Percentiles rank a stretch among this genome's conserved stretches.
phyloP scores from a whole-genome alignment of 2,113 vertebrate species.

The Theropithecus gelada region DNA sequence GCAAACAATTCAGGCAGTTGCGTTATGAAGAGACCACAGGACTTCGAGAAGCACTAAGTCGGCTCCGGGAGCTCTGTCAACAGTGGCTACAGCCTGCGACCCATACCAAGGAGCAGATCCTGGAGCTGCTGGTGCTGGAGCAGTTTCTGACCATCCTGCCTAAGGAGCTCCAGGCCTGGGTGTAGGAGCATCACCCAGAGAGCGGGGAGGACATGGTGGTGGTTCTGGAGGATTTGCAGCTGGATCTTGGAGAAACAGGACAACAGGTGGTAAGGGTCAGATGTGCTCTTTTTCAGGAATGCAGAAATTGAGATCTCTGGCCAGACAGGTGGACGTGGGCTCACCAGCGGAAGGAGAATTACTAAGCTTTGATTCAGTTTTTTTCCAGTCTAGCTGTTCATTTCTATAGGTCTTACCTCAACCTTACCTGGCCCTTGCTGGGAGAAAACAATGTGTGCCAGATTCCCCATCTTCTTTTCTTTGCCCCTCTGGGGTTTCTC shows the following conservation, averaged over 20 bases:
- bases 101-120: slow-evolving; percentile 65
- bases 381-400: background rate
- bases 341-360: background rate
- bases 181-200: background rate
- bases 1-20: slow-evolving; percentile 60
- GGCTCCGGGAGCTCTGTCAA: slow-evolving; percentile 23
- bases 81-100: slow-evolving; percentile 50
- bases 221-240: slow-evolving; percentile 41
- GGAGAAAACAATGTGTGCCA: background rate
- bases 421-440: background rate
- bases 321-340: background rate
- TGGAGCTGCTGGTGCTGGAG: slow-evolving; percentile 70
- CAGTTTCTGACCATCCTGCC: slow-evolving; percentile 63
- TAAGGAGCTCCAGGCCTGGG: background rate
- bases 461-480: background rate
- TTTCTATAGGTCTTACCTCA: background rate
- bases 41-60: slow-evolving; percentile 3
- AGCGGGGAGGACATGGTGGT: slow-evolving; percentile 27
- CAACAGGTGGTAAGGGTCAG: slow-evolving; percentile 10
- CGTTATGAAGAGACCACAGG: slow-evolving; percentile 53
- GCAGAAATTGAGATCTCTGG: background rate
- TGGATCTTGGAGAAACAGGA: background rate
- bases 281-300: background rate
- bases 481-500: background rate
- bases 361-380: background rate